Percentiles rank a stretch among this genome's conserved stretches.
phyloP scores from a whole-genome alignment of 2,888 invertebrate species.

The Argyresthia goedartella region DNA sequence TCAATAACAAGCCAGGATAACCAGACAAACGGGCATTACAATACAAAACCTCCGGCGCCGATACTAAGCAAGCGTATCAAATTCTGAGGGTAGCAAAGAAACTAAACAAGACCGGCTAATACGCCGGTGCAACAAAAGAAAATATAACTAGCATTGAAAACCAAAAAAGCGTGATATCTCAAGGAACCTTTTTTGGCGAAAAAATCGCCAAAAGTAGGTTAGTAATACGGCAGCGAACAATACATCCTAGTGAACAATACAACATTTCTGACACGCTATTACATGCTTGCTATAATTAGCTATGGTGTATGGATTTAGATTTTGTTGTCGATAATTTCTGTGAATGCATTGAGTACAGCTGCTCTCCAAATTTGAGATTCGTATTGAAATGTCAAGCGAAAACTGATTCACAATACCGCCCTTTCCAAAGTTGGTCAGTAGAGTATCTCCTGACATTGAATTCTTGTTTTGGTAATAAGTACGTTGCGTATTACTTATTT shows the following conservation, averaged over 20 bases:
- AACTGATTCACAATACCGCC: constrained; percentile 56
- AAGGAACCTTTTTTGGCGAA: constrained; percentile 42
- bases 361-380: constrained; percentile 53
- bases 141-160: constrained; percentile 57
- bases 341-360: constrained; percentile 63
- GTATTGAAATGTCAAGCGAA: constrained; percentile 63
- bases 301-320: constrained; percentile 70
- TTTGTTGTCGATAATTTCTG: constrained; percentile 62
- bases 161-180: constrained; percentile 62
- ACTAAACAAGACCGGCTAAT: constrained; percentile 47
- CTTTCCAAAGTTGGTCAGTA: constrained; percentile 53
- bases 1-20: too few species aligned
- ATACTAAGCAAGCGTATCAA: background rate
- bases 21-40: background rate
- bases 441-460: background rate
- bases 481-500: too few species aligned
- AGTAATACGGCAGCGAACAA: constrained; percentile 60
- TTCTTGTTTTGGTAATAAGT: background rate
- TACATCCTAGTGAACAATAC: constrained; percentile 41
- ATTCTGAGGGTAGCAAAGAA: constrained; percentile 22
- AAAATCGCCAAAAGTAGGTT: constrained; percentile 67
- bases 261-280: constrained; percentile 43
- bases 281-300: constrained; percentile 69
- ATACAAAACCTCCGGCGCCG: background rate
- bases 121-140: constrained; percentile 45